Base-by-base conservation (phyloP, 2,113 vertebrate genomes). In the Chlorodrepanis virens region DNA sequence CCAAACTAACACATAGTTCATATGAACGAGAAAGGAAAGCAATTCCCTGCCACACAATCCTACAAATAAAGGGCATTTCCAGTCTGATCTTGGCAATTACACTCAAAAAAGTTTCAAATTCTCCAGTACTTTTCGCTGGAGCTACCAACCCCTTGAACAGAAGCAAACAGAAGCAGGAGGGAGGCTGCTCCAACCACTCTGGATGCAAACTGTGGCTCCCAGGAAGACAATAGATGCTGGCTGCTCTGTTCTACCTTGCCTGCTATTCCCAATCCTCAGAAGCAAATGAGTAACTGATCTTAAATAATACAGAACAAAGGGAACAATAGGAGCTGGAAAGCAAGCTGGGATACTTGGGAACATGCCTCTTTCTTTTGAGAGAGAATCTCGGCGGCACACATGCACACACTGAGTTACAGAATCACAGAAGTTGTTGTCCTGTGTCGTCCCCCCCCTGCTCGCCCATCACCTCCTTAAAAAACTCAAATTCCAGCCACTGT, bases 221-320 rank as follows among this genome's bases (percentile, higher is more conserved):
- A 44, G 52, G 77, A 87, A 94, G 76, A 82, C 65, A 87, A 91
- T 2, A 89, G 78, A 80, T 0, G 11, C 67, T 25, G 63, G 53
- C 76, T 52, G 70, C 76, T 84, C 39, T 17, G 69, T 47, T 93
- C 83, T 44, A 90, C 83, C 84, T 96, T 84, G 75, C 44, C 78
- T 82, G 31, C 54, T 84, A 76, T 35, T 87, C 91, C 77, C 82
- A 85, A 57, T 74, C 61, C 75, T 91, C 85, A 56, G 71, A 86
- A 86, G 92, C 92, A 94, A 96, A 94, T 56, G 82, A 94, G 47
- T 78, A 92, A 94, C 92, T 42, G 68, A 93, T 94, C 89, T 93
- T 80, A 94, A 97, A 80, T 89, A 93, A 94, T 57, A 87, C 71
- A 92, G 92, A 96, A 89, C 92, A 97, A 95, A 97, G 92, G 77